A percentile compares a stretch with the other conserved stretches of the same genome.
Conservation (phyloP, 2,113 vertebrate genomes). For the Etheostoma spectabile region DNA sequence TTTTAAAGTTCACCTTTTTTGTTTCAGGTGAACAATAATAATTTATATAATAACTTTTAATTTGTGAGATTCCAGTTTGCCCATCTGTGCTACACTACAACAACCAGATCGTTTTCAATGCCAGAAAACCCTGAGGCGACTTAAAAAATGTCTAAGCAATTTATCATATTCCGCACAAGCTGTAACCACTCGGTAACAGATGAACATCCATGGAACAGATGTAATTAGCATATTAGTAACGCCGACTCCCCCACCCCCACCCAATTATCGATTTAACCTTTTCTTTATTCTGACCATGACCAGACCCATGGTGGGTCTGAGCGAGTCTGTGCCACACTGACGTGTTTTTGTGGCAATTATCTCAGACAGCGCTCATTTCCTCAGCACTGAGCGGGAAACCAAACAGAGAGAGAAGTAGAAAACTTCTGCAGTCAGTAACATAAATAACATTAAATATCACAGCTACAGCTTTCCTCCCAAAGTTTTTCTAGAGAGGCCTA, state of each 20-base stretch:
- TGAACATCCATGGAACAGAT: neutral
- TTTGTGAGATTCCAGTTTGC: neutral
- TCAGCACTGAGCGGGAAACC: neutral
- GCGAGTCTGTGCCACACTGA: constrained; percentile 7
- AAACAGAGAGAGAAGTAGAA: neutral
- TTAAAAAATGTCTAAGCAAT: no score
- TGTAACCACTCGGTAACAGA: neutral
- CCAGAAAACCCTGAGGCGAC: no score
- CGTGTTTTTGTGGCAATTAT: constrained; percentile 22
- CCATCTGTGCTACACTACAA: neutral
- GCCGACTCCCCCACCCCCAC: neutral
- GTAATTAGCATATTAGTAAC: neutral
- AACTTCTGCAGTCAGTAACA: neutral
- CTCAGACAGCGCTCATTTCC: constrained; percentile 7
- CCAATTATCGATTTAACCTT: constrained; percentile 14
- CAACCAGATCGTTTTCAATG: no score
- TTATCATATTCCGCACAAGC: neutral
- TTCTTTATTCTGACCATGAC: neutral
- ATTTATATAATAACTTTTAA: no score
- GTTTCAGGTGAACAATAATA: no score
- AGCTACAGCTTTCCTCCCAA: neutral
- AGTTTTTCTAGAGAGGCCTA: neutral
- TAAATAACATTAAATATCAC: no score
- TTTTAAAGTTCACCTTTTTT: no score
- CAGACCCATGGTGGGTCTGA: neutral